These are phyloP conservation scores for Phymanthus crucifer DNA, from an alignment of 92 coral and sea anemone genomes.

Conservation along the genomic window DNA sequence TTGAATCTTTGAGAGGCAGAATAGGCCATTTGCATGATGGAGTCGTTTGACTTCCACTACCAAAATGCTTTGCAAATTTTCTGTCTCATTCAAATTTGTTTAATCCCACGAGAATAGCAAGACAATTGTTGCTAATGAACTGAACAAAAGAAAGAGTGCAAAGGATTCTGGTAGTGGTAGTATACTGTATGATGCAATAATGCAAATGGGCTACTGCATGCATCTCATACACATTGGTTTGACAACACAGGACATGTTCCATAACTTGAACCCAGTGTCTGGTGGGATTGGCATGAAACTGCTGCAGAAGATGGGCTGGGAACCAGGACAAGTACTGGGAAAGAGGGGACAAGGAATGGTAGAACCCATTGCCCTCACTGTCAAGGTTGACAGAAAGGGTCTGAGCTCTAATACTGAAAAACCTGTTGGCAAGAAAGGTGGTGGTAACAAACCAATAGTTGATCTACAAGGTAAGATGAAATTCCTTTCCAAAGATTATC, in stretches of 20 bases:
- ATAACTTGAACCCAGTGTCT: constrained; percentile 75
- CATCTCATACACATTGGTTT: not conserved
- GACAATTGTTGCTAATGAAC: too few species aligned
- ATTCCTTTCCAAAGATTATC: too few species aligned
- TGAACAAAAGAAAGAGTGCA: too few species aligned
- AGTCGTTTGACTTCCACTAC: too few species aligned
- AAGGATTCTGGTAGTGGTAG: too few species aligned
- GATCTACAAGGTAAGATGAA: constrained; percentile 80
- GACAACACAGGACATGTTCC: constrained; percentile 89
- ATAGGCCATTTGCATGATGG: too few species aligned
- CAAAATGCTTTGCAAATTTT: too few species aligned
- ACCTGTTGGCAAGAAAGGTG: constrained; percentile 44
- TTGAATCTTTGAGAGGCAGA: too few species aligned
- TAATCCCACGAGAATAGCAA: too few species aligned
- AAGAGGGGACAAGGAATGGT: constrained; percentile 91
- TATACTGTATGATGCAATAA: too few species aligned
- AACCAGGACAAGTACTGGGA: constrained; percentile 92
- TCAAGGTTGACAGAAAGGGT: constrained; percentile 91
- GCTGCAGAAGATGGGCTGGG: constrained; percentile 98
- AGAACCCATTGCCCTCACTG: constrained; percentile 91
- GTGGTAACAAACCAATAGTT: constrained; percentile 23
- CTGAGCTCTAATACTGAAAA: constrained; percentile 64
- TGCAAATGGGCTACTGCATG: too few species aligned
- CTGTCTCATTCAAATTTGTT: too few species aligned
- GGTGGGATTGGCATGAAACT: constrained; percentile 96